These are phyloP conservation scores for Rhysida immarginata DNA, from an alignment of 1,140 invertebrate species.

Conservation along the genomic window DNA sequence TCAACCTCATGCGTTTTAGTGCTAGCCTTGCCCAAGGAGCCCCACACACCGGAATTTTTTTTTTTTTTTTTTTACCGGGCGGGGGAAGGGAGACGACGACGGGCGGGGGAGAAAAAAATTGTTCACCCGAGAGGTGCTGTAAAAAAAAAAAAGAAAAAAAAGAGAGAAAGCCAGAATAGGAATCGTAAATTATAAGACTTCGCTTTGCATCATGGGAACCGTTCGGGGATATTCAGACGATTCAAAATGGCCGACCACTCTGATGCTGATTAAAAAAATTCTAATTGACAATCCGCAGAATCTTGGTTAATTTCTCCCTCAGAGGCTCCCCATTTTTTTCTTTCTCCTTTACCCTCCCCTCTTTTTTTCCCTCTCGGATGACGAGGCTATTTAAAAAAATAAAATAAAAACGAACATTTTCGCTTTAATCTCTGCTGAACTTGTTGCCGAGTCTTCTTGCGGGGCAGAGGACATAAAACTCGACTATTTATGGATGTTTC, in stretches of 20 bases:
- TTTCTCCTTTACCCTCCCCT: background rate
- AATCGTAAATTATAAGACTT: no score
- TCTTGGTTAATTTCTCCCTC: background rate
- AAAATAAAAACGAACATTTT: background rate
- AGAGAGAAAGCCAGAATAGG: no score
- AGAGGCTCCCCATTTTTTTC: background rate
- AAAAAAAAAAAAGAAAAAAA: no score
- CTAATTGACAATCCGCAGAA: background rate
- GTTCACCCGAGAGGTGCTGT: background rate
- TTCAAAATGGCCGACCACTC: background rate
- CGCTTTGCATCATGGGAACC: no score
- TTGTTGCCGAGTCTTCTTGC: background rate
- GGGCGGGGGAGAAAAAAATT: background rate
- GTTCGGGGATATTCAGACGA: no score
- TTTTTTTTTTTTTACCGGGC: background rate
- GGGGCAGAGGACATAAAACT: no score
- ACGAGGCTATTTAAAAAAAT: no score
- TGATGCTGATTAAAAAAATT: constrained; percentile 1
- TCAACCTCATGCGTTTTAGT: background rate
- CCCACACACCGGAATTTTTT: background rate
- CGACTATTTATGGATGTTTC: no score
- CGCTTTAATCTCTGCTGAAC: background rate
- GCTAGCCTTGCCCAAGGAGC: background rate
- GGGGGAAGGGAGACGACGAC: background rate
- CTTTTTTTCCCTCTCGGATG: no score